Percentiles rank a stretch among this genome's conserved stretches.
These are phyloP conservation scores for Conus betulinus DNA, from an alignment of 1,140 invertebrate genomes.

Conservation along the genomic window DNA sequence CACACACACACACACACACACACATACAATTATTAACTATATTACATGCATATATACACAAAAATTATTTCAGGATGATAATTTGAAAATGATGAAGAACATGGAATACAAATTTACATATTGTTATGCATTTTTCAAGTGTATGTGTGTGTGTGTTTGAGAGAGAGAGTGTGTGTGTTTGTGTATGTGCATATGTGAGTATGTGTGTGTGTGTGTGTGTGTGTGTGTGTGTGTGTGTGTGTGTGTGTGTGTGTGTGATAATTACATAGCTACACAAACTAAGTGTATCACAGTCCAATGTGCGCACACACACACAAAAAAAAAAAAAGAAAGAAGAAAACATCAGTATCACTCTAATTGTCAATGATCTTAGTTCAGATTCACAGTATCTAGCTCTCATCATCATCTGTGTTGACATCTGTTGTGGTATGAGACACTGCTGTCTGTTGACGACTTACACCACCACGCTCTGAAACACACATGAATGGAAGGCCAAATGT, in stretches of 20 bases:
- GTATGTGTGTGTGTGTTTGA: neutral
- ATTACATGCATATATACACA: neutral
- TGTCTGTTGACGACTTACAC: slow-evolving; percentile 63
- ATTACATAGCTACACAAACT: too few species aligned
- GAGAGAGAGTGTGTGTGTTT: neutral
- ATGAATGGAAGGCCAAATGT: too few species aligned
- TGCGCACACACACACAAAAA: neutral
- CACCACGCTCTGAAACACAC: slow-evolving; percentile 53
- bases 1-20: neutral
- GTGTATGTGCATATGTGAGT: neutral
- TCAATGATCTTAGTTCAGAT: neutral
- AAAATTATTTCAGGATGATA: neutral
- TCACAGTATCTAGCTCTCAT: slow-evolving; percentile 21
- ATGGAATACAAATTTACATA: too few species aligned
- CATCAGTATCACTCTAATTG: neutral
- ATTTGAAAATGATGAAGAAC: neutral
- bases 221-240: neutral
- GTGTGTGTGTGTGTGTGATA: neutral
- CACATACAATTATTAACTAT: neutral
- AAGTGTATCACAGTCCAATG: neutral
- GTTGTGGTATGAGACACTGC: slow-evolving; percentile 62
- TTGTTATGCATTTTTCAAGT: neutral
- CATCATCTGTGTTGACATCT: slow-evolving; percentile 57
- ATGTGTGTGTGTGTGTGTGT: neutral
- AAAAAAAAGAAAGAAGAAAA: neutral